Evolutionary conservation across 1,140 invertebrate species (phyloP).

Genomic region (Temnothorax curvispinosus): DNA sequence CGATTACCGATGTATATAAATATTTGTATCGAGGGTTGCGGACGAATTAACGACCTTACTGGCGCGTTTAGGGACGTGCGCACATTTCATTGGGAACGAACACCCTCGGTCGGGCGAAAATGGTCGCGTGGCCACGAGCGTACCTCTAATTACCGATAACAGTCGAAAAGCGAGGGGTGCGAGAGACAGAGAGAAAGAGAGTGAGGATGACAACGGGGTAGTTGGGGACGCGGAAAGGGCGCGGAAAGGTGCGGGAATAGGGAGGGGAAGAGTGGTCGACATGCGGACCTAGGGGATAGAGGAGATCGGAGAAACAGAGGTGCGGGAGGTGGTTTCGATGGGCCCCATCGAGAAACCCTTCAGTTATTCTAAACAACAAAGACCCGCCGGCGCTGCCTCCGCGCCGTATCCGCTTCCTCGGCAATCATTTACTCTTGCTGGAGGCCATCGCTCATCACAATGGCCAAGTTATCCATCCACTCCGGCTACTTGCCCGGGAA

Average conservation of each 20-base stretch:
- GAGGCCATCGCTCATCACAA: slow-evolving; percentile 84
- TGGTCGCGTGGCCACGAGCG: slow-evolving; percentile 84
- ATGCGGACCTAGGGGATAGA: background rate
- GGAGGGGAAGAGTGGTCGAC: slow-evolving; percentile 3
- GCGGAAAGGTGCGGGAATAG: slow-evolving; percentile 65
- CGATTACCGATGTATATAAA: slow-evolving; percentile 59
- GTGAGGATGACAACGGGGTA: slow-evolving; percentile 23
- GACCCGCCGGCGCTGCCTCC: slow-evolving; percentile 79
- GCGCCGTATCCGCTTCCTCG: slow-evolving; percentile 75
- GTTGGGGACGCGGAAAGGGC: slow-evolving; percentile 31
- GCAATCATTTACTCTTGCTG: slow-evolving; percentile 84
- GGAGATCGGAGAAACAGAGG: background rate
- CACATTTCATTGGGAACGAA: slow-evolving; percentile 60
- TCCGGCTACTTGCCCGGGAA: slow-evolving; percentile 84
- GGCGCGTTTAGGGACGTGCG: slow-evolving; percentile 51
- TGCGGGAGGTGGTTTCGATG: slow-evolving; percentile 60
- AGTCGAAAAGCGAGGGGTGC: slow-evolving; percentile 73
- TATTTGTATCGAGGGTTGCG: slow-evolving; percentile 47
- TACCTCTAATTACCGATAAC: slow-evolving; percentile 85
- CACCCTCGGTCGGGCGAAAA: slow-evolving; percentile 69
- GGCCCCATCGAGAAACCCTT: slow-evolving; percentile 81
- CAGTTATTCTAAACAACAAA: slow-evolving; percentile 85
- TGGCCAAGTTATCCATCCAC: slow-evolving; percentile 85
- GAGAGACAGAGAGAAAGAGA: slow-evolving; percentile 44
- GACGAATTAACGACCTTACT: slow-evolving; percentile 69